phyloP scores from a whole-genome alignment of 2,797 vertebrate species.

The Semaprochilodus insignis region DNA sequence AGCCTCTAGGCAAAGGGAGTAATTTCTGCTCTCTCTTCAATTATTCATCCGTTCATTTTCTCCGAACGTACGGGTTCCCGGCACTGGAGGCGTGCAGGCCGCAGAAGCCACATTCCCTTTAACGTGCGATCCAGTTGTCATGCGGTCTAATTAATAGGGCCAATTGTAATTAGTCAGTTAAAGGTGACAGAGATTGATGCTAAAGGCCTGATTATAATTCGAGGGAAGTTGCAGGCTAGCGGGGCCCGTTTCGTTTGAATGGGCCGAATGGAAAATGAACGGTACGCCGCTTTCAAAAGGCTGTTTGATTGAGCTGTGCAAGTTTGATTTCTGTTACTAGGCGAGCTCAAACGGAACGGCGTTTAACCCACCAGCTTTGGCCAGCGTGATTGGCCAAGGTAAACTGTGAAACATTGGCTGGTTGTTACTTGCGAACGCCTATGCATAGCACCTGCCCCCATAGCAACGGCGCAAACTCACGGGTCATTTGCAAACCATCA shows the following conservation, averaged over 20 bases:
- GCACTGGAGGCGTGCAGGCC: slow-evolving; percentile 12
- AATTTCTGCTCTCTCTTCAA: slow-evolving; percentile 51
- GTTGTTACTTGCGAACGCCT: neutral
- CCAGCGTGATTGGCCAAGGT: slow-evolving; percentile 30
- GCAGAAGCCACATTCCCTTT: neutral
- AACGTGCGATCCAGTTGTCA: slow-evolving; percentile 22
- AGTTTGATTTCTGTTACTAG: slow-evolving; percentile 17
- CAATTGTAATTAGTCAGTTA: slow-evolving; percentile 33
- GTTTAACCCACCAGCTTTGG: slow-evolving; percentile 9
- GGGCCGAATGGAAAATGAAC: slow-evolving; percentile 23
- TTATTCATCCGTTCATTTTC: slow-evolving; percentile 51
- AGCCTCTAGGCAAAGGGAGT: slow-evolving; percentile 41
- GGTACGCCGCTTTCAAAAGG: slow-evolving; percentile 13
- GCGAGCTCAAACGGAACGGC: neutral
- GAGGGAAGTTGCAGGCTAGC: slow-evolving; percentile 2
- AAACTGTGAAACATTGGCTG: slow-evolving; percentile 29
- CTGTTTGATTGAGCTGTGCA: slow-evolving; percentile 14
- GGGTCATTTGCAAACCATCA: slow-evolving; percentile 35
- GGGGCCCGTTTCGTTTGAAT: slow-evolving; percentile 10
- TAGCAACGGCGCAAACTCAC: slow-evolving; percentile 9
- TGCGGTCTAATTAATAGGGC: slow-evolving; percentile 40
- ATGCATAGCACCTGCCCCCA: neutral
- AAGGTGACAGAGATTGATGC: slow-evolving; percentile 41
- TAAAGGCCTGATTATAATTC: slow-evolving; percentile 29
- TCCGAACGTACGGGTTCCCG: slow-evolving; percentile 28